These are phyloP conservation scores for Orthosia cruda DNA, from an alignment of 2,888 invertebrate species.

Conservation along the genomic window DNA sequence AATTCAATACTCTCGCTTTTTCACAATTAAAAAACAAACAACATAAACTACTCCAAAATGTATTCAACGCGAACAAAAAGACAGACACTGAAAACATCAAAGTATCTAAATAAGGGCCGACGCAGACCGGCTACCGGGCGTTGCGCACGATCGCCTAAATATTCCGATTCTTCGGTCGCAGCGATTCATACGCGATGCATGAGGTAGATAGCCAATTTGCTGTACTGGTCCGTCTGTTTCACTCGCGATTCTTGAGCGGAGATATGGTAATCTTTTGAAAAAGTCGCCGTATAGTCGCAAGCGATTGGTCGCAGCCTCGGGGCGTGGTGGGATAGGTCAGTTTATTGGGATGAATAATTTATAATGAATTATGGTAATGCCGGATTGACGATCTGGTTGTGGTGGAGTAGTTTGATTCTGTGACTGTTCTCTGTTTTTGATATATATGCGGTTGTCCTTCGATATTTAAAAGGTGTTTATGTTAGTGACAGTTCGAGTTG, in stretches of 20 bases:
- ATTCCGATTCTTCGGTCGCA: slow-evolving; percentile 76
- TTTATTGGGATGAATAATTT: slow-evolving; percentile 77
- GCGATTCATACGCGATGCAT: slow-evolving; percentile 85
- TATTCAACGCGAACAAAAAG: slow-evolving; percentile 61
- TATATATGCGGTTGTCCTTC: slow-evolving; percentile 27
- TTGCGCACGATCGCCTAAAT: slow-evolving; percentile 84
- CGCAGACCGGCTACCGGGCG: slow-evolving; percentile 75
- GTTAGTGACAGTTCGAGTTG: background rate
- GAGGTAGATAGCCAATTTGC: slow-evolving; percentile 87
- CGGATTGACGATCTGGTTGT: slow-evolving; percentile 68
- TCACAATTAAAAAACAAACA: slow-evolving; percentile 58
- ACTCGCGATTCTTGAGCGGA: slow-evolving; percentile 80
- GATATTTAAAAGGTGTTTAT: slow-evolving; percentile 4
- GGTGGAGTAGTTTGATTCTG: slow-evolving; percentile 53
- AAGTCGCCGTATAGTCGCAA: slow-evolving; percentile 73
- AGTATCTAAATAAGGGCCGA: slow-evolving; percentile 82
- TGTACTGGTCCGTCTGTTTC: slow-evolving; percentile 71
- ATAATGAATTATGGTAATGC: slow-evolving; percentile 79
- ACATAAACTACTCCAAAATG: slow-evolving; percentile 50
- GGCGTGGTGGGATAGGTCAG: slow-evolving; percentile 78
- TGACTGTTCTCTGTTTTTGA: slow-evolving; percentile 39
- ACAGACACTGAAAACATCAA: slow-evolving; percentile 64
- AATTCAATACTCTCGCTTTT: slow-evolving; percentile 34
- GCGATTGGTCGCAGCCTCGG: slow-evolving; percentile 67
- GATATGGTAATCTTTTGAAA: slow-evolving; percentile 88